Evolutionary conservation across 2,797 vertebrate genomes (phyloP).

Genomic region (Sebastes diploproa): DNA sequence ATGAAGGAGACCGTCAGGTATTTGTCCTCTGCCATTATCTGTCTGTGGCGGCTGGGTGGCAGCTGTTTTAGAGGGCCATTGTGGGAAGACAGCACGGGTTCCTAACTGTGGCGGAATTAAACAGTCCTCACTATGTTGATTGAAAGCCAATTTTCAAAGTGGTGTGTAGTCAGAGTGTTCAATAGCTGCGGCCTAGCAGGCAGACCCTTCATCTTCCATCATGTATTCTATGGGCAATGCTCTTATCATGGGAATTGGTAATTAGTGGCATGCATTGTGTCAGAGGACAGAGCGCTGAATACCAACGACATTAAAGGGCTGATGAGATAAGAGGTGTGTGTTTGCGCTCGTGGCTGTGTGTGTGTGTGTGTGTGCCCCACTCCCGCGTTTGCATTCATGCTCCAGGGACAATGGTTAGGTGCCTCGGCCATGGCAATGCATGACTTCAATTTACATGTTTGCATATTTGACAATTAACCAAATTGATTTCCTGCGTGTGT

Average conservation of each 20-base stretch:
- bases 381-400: slow-evolving; percentile 23
- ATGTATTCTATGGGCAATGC: slow-evolving; percentile 62
- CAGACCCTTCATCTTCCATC: slow-evolving; percentile 64
- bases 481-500: slow-evolving; percentile 79
- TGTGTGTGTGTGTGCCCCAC: slow-evolving; percentile 40
- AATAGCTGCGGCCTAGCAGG: slow-evolving; percentile 42
- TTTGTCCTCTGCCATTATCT: slow-evolving; percentile 52
- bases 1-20: slow-evolving; percentile 50
- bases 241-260: slow-evolving; percentile 77
- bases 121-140: slow-evolving; percentile 48
- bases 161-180: slow-evolving; percentile 52
- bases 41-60: slow-evolving; percentile 28
- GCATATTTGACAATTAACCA: slow-evolving; percentile 86
- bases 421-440: slow-evolving; percentile 50
- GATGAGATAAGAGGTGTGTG: slow-evolving; percentile 76
- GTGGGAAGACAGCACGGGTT: slow-evolving; percentile 20
- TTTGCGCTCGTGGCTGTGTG: slow-evolving; percentile 20
- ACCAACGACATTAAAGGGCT: slow-evolving; percentile 72
- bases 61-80: slow-evolving; percentile 45
- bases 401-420: slow-evolving; percentile 62
- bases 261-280: slow-evolving; percentile 76
- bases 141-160: slow-evolving; percentile 74
- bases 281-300: slow-evolving; percentile 74
- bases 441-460: slow-evolving; percentile 78
- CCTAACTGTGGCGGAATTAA: slow-evolving; percentile 49